These are phyloP conservation scores for Antheraea yamamai DNA, from an alignment of 2,888 invertebrate genomes.

Conservation along the genomic window DNA sequence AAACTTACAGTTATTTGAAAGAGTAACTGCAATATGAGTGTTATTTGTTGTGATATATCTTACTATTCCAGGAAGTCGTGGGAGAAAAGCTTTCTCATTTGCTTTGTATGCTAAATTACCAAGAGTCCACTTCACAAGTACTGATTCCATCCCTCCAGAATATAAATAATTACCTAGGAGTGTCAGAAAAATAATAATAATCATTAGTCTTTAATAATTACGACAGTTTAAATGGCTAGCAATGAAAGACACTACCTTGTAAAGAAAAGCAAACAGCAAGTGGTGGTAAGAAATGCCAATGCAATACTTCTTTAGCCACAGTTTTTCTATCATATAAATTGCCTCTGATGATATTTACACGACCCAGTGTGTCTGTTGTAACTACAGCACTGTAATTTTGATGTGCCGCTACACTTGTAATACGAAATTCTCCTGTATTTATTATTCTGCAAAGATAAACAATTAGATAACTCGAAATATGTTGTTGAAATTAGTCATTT, in stretches of 20 bases:
- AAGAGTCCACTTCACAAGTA: conserved; percentile 73
- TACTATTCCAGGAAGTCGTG: conserved; percentile 70
- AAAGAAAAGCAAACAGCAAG: conserved; percentile 64
- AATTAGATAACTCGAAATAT: not conserved
- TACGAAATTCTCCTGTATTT: conserved; percentile 42
- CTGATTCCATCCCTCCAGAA: conserved; percentile 75
- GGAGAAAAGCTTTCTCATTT: conserved; percentile 66
- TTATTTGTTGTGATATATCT: conserved; percentile 62
- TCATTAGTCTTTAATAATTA: not conserved
- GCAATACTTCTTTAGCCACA: conserved; percentile 62
- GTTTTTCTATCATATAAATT: conserved; percentile 55
- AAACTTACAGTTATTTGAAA: conserved; percentile 75
- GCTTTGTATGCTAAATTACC: conserved; percentile 59
- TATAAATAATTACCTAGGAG: conserved; percentile 65
- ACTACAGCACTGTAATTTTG: conserved; percentile 58
- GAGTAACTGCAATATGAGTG: conserved; percentile 61
- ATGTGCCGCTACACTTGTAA: conserved; percentile 66
- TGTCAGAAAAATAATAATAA: not conserved
- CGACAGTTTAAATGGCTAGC: not conserved
- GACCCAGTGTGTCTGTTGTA: conserved; percentile 67
- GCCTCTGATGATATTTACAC: conserved; percentile 60
- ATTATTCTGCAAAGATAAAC: conserved; percentile 48
- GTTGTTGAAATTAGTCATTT: not conserved
- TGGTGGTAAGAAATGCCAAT: conserved; percentile 75
- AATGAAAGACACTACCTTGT: conserved; percentile 53